phyloP scores from a whole-genome alignment of 2,888 invertebrate species.

The Elmis aenea region DNA sequence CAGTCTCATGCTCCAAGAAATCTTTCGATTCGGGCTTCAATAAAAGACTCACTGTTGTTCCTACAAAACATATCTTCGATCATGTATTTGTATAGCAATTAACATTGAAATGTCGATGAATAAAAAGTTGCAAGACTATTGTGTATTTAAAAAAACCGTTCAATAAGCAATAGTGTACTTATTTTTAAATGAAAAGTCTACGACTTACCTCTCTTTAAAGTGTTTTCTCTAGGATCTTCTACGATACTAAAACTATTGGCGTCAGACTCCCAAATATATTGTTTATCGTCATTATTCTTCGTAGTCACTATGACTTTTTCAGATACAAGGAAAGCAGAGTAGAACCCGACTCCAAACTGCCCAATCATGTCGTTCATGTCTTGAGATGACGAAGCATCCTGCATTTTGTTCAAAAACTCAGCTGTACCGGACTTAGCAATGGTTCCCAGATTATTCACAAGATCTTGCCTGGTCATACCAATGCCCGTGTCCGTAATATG shows the following conservation, averaged over 20 bases:
- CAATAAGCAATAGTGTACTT: no score
- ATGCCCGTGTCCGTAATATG: constrained; percentile 96
- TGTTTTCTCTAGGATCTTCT: constrained; percentile 91
- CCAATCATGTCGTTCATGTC: constrained; percentile 98
- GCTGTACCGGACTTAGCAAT: constrained; percentile 98
- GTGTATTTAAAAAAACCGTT: no score
- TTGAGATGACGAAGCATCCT: constrained; percentile 58
- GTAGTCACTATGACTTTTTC: constrained; percentile 93
- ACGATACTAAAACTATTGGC: constrained; percentile 82
- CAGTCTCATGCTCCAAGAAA: constrained; percentile 88
- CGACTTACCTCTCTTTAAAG: constrained; percentile 67
- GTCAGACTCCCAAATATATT: constrained; percentile 98
- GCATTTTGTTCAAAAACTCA: constrained; percentile 90
- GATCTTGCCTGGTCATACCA: constrained; percentile 93
- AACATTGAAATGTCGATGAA: no score
- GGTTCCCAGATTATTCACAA: constrained; percentile 94
- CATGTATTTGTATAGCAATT: no score
- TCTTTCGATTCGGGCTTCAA: constrained; percentile 97
- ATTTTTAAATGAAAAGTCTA: not conserved
- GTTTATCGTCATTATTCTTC: constrained; percentile 89
- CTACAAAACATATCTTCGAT: no score
- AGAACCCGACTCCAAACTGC: constrained; percentile 99
- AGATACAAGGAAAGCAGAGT: constrained; percentile 94
- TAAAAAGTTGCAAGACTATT: no score
- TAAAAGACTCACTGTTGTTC: constrained; percentile 62